Evolutionary conservation across 2,113 vertebrate species (phyloP).

Genomic region (Gymnocephalus cernua): DNA sequence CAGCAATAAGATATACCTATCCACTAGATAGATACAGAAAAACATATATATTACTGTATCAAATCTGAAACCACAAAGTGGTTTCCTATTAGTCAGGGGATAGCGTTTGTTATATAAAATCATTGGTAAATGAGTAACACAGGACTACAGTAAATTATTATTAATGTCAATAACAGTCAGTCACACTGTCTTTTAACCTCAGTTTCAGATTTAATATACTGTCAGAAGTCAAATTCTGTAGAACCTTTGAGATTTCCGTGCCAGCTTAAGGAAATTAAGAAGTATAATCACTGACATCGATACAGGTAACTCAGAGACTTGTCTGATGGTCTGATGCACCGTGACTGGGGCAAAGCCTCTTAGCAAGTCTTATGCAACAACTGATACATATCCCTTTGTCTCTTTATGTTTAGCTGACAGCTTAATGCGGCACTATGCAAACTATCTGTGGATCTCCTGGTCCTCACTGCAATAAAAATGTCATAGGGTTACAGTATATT

Average conservation of each 20-base stretch:
- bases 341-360: background rate
- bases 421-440: background rate
- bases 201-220: background rate
- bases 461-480: background rate
- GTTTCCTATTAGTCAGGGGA: background rate
- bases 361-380: conserved; percentile 24
- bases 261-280: conserved; percentile 3
- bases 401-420: conserved; percentile 13
- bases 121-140: background rate
- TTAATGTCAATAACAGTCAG: background rate
- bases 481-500: background rate
- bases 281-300: conserved; percentile 15
- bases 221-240: background rate
- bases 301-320: conserved; percentile 11
- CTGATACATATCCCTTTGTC: conserved; percentile 35
- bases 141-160: background rate
- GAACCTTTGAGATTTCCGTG: background rate
- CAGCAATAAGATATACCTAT: background rate
- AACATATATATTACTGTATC: no score
- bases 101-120: background rate
- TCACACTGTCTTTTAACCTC: background rate
- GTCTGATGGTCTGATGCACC: conserved; percentile 12
- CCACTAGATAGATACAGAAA: background rate
- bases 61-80: background rate
- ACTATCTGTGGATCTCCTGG: background rate